Percentiles rank a stretch among this genome's conserved stretches.
Evolutionary conservation across 2,888 invertebrate genomes (phyloP).

Genomic region (Tipula confusa): DNA sequence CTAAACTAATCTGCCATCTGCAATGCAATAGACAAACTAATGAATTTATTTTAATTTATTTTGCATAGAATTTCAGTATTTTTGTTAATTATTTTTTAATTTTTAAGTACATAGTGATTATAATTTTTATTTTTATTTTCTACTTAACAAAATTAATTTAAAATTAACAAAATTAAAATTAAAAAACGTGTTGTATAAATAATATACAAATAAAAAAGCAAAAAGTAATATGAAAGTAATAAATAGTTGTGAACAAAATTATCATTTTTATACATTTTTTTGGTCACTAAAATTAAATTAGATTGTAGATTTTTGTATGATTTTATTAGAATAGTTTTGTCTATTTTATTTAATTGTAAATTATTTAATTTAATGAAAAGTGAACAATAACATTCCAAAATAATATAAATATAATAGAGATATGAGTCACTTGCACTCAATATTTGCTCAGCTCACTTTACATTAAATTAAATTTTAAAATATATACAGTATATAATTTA

Average conservation of each 20-base stretch:
- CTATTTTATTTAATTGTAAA: not conserved
- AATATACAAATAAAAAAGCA: not conserved
- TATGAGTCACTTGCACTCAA: not conserved
- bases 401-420: not conserved
- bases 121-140: not conserved
- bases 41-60: not conserved
- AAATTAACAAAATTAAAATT: not conserved
- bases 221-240: not conserved
- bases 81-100: not conserved
- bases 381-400: not conserved
- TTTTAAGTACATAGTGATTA: not conserved
- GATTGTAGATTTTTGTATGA: not conserved
- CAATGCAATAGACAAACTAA: not conserved
- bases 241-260: not conserved
- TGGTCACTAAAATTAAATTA: not conserved
- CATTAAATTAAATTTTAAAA: not conserved
- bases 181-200: not conserved
- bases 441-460: not conserved
- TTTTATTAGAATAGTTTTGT: not conserved
- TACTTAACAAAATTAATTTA: not conserved
- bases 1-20: not conserved
- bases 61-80: not conserved
- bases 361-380: not conserved
- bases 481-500: not conserved
- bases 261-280: not conserved